These are phyloP conservation scores for Tonatia bakeri DNA, from an alignment of 2,113 vertebrate species.

Conservation along the genomic window DNA sequence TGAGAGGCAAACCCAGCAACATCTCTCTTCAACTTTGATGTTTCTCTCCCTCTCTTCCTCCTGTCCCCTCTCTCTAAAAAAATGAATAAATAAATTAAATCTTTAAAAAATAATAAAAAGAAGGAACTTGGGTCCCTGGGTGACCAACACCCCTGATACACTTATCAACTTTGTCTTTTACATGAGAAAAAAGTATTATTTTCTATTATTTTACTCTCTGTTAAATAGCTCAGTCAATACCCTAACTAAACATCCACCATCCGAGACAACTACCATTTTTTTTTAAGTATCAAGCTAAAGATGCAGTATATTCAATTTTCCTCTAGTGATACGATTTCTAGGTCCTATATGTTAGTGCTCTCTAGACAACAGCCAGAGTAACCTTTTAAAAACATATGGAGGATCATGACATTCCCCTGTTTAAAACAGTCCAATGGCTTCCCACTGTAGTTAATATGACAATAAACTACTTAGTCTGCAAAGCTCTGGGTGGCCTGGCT, in stretches of 20 bases:
- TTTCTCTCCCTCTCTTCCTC: too few relatives aligned
- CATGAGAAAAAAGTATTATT: background rate
- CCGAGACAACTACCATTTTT: background rate
- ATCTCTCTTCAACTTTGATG: too few relatives aligned
- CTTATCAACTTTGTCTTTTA: background rate
- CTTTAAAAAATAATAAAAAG: too few relatives aligned
- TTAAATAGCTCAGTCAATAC: background rate
- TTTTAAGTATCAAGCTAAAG: background rate
- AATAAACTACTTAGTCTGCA: background rate
- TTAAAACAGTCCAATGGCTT: background rate
- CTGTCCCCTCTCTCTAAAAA: too few relatives aligned
- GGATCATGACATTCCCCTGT: background rate
- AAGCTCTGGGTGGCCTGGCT: background rate
- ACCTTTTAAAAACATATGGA: background rate
- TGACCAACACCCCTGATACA: background rate
- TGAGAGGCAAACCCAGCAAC: too few relatives aligned
- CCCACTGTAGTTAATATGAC: background rate
- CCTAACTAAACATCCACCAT: background rate
- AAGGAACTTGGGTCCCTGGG: background rate
- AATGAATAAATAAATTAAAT: background rate
- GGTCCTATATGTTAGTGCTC: background rate
- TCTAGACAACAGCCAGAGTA: background rate
- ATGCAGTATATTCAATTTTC: background rate
- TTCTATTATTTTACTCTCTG: background rate
- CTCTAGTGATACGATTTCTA: background rate